phyloP scores from a whole-genome alignment of 2,888 invertebrate genomes.

The Drosophila subsilvestris region DNA sequence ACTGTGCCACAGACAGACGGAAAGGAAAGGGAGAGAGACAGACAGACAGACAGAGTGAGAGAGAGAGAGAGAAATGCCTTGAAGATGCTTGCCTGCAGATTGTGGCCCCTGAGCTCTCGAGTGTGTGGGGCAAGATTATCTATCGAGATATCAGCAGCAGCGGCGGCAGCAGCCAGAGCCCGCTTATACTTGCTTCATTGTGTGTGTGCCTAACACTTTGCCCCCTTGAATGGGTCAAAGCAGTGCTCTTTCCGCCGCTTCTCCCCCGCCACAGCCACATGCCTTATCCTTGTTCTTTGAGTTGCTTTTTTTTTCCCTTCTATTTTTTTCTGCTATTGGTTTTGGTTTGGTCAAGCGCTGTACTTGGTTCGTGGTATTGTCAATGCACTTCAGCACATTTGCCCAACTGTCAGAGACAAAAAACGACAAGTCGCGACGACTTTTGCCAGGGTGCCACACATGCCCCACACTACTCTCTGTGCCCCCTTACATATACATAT shows the following conservation, averaged over 20 bases:
- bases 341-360: constrained; percentile 60
- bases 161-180: not conserved
- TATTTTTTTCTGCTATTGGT: constrained; percentile 19
- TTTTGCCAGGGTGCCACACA: constrained; percentile 13
- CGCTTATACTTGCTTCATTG: constrained; percentile 22
- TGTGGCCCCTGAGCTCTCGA: constrained; percentile 2
- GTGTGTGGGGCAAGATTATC: constrained; percentile 34
- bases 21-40: not conserved
- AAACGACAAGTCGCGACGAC: constrained; percentile 47
- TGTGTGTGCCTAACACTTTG: constrained; percentile 64
- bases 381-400: constrained; percentile 76
- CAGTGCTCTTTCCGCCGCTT: constrained; percentile 1
- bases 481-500: no score
- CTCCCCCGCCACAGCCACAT: not conserved
- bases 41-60: not conserved
- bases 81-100: constrained; percentile 39
- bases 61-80: not conserved
- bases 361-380: constrained; percentile 64
- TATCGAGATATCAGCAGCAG: constrained; percentile 23
- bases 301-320: not conserved
- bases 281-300: not conserved
- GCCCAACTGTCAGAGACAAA: constrained; percentile 64
- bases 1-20: not conserved
- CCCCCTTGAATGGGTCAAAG: constrained; percentile 52
- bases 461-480: constrained; percentile 7